Conservation (phyloP, 2,113 vertebrate species). For the Globicephala melas region DNA sequence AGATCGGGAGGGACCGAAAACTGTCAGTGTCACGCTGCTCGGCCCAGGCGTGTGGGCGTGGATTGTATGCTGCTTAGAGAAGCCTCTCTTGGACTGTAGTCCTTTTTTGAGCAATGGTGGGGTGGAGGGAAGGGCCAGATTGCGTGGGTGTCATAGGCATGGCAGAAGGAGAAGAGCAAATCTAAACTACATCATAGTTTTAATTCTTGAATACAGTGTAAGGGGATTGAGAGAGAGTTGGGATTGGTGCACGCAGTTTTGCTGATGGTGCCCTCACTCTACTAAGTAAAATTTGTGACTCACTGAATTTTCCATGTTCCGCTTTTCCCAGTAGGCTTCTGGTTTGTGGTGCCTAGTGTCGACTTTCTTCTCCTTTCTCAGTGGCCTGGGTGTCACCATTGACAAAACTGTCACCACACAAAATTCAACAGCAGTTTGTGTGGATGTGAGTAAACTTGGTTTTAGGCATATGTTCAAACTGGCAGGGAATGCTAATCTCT, state of each 20-base stretch:
- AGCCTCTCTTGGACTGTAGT: not conserved
- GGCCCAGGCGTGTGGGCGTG: slow-evolving; percentile 56
- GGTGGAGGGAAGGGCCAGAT: not conserved
- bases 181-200: not conserved
- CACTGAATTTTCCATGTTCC: slow-evolving; percentile 26
- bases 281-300: slow-evolving; percentile 29
- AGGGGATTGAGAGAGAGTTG: not conserved
- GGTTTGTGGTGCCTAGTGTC: not conserved
- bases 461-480: not conserved
- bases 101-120: not conserved
- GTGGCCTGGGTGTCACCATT: not conserved
- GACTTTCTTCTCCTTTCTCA: not conserved
- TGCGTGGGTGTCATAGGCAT: not conserved
- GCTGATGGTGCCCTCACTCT: not conserved
- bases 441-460: not conserved
- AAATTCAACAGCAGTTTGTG: not conserved
- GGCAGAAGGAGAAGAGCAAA: not conserved
- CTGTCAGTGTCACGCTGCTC: slow-evolving; percentile 67
- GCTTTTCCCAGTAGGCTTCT: not conserved
- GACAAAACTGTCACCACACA: not conserved
- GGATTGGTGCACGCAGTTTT: not conserved
- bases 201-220: not conserved
- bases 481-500: not conserved
- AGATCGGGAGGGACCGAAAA: not conserved
- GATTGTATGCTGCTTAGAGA: not conserved